Conservation (phyloP, 2,888 invertebrate genomes). For the Diarsia brunnea region DNA sequence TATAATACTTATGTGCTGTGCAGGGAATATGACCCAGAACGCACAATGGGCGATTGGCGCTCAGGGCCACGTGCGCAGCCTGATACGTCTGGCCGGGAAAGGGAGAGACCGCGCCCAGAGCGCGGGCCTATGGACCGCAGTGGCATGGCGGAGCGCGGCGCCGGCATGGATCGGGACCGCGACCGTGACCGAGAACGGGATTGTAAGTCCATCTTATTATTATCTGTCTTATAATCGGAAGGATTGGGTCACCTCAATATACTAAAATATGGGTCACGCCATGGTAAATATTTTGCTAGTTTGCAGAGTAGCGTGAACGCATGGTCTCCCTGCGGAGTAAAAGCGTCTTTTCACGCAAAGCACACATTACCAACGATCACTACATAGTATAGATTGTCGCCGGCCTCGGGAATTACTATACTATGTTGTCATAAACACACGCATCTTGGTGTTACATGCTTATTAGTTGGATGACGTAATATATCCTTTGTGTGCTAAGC, state of each 20-base stretch:
- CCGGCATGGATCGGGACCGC: slow-evolving; percentile 82
- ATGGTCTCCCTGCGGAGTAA: background rate
- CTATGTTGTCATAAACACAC: slow-evolving; percentile 26
- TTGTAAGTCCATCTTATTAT: slow-evolving; percentile 71
- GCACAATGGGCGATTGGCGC: slow-evolving; percentile 94
- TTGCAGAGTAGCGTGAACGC: background rate
- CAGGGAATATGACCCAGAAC: slow-evolving; percentile 92
- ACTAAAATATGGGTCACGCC: background rate
- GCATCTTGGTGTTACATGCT: background rate
- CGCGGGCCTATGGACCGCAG: slow-evolving; percentile 79
- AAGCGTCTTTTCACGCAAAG: background rate
- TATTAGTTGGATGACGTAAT: slow-evolving; percentile 19
- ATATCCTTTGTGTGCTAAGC: slow-evolving; percentile 13
- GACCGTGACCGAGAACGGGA: slow-evolving; percentile 83
- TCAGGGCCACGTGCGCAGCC: slow-evolving; percentile 92
- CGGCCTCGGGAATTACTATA: background rate
- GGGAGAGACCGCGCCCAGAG: slow-evolving; percentile 60
- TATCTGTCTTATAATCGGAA: background rate
- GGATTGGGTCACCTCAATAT: no score
- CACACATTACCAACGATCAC: background rate
- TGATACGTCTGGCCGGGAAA: slow-evolving; percentile 71
- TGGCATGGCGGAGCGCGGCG: slow-evolving; percentile 79
- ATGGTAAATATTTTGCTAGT: background rate
- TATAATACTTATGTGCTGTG: background rate
- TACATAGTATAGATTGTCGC: background rate